Evolutionary conservation across 2,888 invertebrate genomes (phyloP), one percentile per base, ranked within the genome.

Genomic region (Trichacis sp.): DNA sequence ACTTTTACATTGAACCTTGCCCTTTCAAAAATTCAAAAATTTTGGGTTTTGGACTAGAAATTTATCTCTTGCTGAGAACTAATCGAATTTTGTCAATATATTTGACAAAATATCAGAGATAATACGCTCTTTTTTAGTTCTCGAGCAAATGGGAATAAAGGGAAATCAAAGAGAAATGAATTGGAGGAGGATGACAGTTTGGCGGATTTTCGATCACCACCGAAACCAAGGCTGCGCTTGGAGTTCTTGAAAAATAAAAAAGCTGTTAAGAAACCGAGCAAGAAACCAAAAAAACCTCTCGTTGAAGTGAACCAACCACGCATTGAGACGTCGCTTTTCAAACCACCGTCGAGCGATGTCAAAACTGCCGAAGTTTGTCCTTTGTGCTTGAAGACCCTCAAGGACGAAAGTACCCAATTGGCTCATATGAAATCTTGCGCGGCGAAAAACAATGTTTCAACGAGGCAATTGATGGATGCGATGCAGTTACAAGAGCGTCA

Each of bases 341-440:
- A 80, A 62, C 47, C 71, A 5, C 56, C 64, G 51, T 5, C 51
- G 43, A 49, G 20, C 29, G 51, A 73, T 48, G n/a, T 50, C 0
- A 72, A 75, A 56, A 68, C 70, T 14, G 76, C 73, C 18, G 68
- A 77, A 54, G 66, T 79, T 1, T 85, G 85, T 61, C 84, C 85
- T 0, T 59, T 85, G 33, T 85, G 85, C 64, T 79, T 83, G 55
- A 84, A 80, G 73, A 64, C 59, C 15, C 78, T 76, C 20, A 78
- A 78, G 59, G 77, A 78, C 58, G 60, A 68, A 14, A 45, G 40
- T 11, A 53, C 62, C 12, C 77, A 75, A 40, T 61, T 50, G 1
- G 50, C 68, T 19, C 86, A 86, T 57, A 77, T 84, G 64, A 86
- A 86, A 71, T 75, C 60, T 36, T 86, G 86, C 73, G 85, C 85